These are phyloP conservation scores for Chironomus tepperi DNA, from an alignment of 1,140 invertebrate species.

Conservation along the genomic window DNA sequence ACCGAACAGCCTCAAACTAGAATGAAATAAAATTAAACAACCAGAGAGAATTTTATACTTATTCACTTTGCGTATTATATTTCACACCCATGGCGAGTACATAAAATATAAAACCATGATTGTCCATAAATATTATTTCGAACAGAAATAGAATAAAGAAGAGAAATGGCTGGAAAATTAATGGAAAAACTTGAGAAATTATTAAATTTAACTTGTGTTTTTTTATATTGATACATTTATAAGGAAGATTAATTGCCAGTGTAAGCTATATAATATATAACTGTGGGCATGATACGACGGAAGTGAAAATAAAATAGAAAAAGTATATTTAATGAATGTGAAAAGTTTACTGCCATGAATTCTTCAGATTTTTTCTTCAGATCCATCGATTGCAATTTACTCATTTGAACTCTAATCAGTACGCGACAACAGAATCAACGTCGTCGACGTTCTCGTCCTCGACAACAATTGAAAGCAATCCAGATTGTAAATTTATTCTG, in stretches of 20 bases:
- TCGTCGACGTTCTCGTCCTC: no score
- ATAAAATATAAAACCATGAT: no score
- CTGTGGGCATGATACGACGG: not conserved
- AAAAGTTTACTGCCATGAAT: constrained; percentile 1
- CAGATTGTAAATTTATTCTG: not conserved
- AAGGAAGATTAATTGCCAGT: not conserved
- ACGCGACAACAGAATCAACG: no score
- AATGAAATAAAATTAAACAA: no score
- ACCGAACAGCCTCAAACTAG: no score
- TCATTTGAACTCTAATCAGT: no score
- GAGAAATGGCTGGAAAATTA: not conserved
- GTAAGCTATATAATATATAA: not conserved
- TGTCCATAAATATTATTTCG: no score
- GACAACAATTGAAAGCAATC: no score
- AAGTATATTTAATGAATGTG: not conserved
- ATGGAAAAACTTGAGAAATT: not conserved
- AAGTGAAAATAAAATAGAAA: not conserved
- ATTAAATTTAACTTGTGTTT: not conserved
- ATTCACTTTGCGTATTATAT: no score
- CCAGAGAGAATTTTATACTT: no score
- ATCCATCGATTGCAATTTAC: not conserved
- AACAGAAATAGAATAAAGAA: no score
- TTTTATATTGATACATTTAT: constrained; percentile 10
- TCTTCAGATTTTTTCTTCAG: not conserved
- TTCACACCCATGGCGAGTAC: no score